Evolutionary conservation across 2,888 invertebrate genomes (phyloP).

Genomic region (Globia sparganii): DNA sequence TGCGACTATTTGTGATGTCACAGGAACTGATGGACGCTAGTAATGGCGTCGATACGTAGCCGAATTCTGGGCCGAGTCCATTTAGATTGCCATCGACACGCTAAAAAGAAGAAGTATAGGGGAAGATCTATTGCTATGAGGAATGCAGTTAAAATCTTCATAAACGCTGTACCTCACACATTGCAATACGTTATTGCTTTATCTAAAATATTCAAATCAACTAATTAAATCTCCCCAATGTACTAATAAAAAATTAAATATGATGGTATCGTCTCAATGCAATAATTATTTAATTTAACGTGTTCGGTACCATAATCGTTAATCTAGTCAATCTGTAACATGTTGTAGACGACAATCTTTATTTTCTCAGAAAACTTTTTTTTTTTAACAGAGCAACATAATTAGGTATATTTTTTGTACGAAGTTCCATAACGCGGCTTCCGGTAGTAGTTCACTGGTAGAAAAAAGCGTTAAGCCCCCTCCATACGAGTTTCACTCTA

Average conservation of each 20-base stretch:
- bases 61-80: too few relatives aligned
- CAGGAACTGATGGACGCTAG: too few relatives aligned
- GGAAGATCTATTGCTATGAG: not conserved
- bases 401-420: not conserved
- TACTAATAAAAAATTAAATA: not conserved
- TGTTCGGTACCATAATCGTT: not conserved
- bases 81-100: too few relatives aligned
- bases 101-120: too few relatives aligned
- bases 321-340: slow-evolving; percentile 14
- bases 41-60: too few relatives aligned
- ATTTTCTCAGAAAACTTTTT: not conserved
- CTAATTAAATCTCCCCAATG: not conserved
- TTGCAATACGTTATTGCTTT: not conserved
- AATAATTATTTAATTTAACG: not conserved
- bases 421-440: too few relatives aligned
- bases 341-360: not conserved
- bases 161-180: not conserved
- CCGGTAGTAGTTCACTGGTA: too few relatives aligned
- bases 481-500: too few relatives aligned
- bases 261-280: not conserved
- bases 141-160: not conserved
- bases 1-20: not conserved
- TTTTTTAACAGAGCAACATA: not conserved
- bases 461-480: too few relatives aligned
- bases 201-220: slow-evolving; percentile 3